These are phyloP conservation scores for Chaetogeoica ovagalla DNA, from an alignment of 2,888 invertebrate species.

Conservation along the genomic window DNA sequence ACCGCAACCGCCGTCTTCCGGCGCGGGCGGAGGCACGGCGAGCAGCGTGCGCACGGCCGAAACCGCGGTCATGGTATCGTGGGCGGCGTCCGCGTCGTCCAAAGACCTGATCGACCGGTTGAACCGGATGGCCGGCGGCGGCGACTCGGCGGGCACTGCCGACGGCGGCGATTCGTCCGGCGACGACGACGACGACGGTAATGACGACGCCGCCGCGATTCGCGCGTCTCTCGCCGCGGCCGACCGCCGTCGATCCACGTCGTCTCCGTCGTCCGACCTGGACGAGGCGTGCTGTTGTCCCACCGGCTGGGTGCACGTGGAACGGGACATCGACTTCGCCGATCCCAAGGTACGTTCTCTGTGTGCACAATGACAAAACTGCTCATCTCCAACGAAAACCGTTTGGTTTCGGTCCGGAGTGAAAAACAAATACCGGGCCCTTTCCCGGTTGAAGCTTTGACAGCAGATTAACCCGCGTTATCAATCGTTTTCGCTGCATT, in stretches of 20 bases:
- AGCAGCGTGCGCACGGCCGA: constrained; percentile 20
- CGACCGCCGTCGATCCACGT: background rate
- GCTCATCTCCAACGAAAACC: too few species aligned
- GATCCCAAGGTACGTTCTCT: constrained; percentile 73
- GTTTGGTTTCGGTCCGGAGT: too few species aligned
- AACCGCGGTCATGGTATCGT: constrained; percentile 22
- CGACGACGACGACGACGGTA: constrained; percentile 55
- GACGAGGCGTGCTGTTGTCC: constrained; percentile 71
- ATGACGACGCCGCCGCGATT: constrained; percentile 53
- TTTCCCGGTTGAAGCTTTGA: too few species aligned
- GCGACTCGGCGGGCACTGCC: constrained; percentile 60
- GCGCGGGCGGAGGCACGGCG: background rate
- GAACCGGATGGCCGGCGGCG: constrained; percentile 66
- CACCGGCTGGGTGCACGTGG: constrained; percentile 80
- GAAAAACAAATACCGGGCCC: too few species aligned
- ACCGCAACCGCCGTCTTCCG: constrained; percentile 19
- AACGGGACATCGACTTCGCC: constrained; percentile 75
- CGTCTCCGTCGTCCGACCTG: constrained; percentile 58
- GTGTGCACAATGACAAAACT: too few species aligned
- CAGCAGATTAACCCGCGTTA: too few species aligned
- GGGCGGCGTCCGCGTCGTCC: constrained; percentile 63
- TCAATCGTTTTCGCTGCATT: too few species aligned
- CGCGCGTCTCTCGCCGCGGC: constrained; percentile 33
- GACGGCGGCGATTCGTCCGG: constrained; percentile 54
- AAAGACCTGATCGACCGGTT: constrained; percentile 77